These are phyloP conservation scores for Podocnemis expansa DNA, from an alignment of 2,113 vertebrate genomes.

Conservation along the genomic window DNA sequence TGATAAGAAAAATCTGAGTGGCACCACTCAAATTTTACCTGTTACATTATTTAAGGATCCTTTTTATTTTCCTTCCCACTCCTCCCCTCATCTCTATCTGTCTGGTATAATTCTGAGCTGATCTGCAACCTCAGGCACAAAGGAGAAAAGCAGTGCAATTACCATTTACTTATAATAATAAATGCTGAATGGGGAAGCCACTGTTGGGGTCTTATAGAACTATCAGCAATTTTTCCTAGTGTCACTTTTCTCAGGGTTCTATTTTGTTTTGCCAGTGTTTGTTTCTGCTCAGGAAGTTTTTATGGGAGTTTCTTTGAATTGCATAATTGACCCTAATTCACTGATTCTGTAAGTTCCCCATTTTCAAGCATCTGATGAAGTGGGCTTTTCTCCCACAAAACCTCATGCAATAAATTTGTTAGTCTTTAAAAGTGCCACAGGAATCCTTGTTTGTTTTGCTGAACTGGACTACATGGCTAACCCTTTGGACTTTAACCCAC, in stretches of 20 bases:
- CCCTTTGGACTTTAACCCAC: too few species aligned
- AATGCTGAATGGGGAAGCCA: not conserved
- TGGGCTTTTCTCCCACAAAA: too few species aligned
- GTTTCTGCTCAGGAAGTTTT: not conserved
- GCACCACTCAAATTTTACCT: not conserved
- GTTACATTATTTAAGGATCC: not conserved
- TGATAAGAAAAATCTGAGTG: not conserved
- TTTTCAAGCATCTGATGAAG: too few species aligned
- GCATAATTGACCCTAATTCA: not conserved
- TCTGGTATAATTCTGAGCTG: not conserved
- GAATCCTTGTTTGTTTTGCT: too few species aligned
- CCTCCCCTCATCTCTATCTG: too few species aligned
- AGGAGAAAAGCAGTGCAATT: not conserved
- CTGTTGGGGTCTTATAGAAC: not conserved
- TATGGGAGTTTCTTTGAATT: accelerated
- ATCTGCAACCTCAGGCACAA: not conserved
- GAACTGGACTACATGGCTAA: too few species aligned
- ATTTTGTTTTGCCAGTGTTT: not conserved
- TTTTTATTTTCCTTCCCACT: not conserved
- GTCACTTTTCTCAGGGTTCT: not conserved
- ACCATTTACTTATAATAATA: not conserved
- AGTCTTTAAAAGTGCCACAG: too few species aligned
- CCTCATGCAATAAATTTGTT: too few species aligned
- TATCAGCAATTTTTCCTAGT: not conserved
- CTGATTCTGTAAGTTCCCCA: too few species aligned